Base-by-base conservation (phyloP, 2,113 vertebrate genomes). In the Chloroceryle aenea region DNA sequence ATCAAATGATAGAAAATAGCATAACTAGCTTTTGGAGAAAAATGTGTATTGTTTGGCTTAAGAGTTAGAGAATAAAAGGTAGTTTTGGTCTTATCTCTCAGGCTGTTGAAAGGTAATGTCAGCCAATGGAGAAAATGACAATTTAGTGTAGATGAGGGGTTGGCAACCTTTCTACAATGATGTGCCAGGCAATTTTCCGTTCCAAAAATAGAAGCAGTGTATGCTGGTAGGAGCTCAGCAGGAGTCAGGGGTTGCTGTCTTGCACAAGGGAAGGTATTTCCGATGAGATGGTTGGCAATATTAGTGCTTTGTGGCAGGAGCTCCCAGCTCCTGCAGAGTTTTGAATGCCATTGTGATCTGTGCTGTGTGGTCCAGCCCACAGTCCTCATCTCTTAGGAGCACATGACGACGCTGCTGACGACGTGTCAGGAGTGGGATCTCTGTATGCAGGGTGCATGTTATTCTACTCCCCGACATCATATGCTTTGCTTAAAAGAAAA, bases 131-230 rank as follows among this genome's bases (percentile, higher is more conserved):
- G 80, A 92, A 94, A 87, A 77, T 78, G 69, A 64, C 80, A 86
- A 91, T 96, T 97, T 63, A 72, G 56, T 61, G 66, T 52, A 87
- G 84, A 43, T 64, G 76, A 94, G 77, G 58, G 91, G 86, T 52
- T 92, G 93, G 91, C 87, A 97, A 78, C 93, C 94, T 92, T 89
- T 96, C 64, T 63, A 75, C 56, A 91, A 67, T 0, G 2, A 95
- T 29, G 68, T 72, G 89, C 95, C 86, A 96, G 91, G 56, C 93
- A 78, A 43, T 89, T 85, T 89, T 85, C 84, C 48, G 6, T 95
- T 95, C 96, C 69, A 89, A 85, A 95, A 94, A 91, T 82, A 94
- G 93, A 34, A 93, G 73, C 84, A 12, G 50, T n/a, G 32, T 87
- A 1, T 89, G 86, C 93, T 75, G 86, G 56, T 92, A 81, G 86